Base-by-base conservation (phyloP, 1,140 invertebrate genomes). In the Drosophila teissieri region DNA sequence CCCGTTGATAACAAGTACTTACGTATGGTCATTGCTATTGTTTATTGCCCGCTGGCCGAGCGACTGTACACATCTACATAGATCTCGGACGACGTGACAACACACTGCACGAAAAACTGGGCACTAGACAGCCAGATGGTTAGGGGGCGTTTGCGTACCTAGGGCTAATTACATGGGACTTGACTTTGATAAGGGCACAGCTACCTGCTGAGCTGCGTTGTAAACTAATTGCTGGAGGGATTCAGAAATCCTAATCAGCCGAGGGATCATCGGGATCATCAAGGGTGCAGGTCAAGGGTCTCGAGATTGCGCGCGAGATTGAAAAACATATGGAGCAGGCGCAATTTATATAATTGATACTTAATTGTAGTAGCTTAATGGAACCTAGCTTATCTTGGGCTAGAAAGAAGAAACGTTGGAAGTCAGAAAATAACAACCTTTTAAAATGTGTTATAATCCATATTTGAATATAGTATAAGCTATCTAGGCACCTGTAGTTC, bases 141-240 rank as follows among this genome's bases (percentile, higher is more conserved):
- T 52, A 8, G 7, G 4, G 4, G 4, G 10, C 4, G 19, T 22
- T 22, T 12, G 1, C 3, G 11, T 42, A 40, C 37, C 53, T 27
- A 24, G 5, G 15, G 11, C 1, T 17, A 11, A 56, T 55, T 40
- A 31, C 15, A n/a, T 4, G 0, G 15, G 36, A 27, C 8, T 42
- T 57, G 64, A 70, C 44, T 70, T 68, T 68, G 45, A 12, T 37
- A 65, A 53, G 61, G 60, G 62, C 19, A 31, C 19, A 27, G 10
- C 4, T 70, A 70, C 67, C 67, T 70, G 67, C 44, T 56, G 34
- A 0, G 27, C 45, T 10, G 3, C 27, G 58, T 44, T 67, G 10
- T 34, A 8, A 36, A 27, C 27, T 22, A 37, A 69, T 70, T 70
- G n/a, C 39, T 6, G 14, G 22, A 1, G 48, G 37, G 10, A 40